Evolutionary conservation across 37 sponge, comb jelly and placozoan species (phyloP).

Genomic region (Geodia barretti): DNA sequence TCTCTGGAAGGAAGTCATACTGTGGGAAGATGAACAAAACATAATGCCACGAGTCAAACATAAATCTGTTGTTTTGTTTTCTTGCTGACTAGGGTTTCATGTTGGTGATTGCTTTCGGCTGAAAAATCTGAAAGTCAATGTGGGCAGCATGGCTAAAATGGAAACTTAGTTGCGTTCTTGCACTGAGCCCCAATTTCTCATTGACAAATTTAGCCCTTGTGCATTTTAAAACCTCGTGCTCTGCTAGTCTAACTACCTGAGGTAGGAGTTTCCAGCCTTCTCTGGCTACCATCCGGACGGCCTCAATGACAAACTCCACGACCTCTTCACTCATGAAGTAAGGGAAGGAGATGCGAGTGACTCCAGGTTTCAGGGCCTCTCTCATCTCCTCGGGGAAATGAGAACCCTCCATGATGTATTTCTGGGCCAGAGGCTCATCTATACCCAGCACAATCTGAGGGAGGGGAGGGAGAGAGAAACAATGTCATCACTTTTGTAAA

Average conservation of each 20-base stretch:
- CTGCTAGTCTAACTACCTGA: no score
- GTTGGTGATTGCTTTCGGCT: no score
- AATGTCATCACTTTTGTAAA: not conserved
- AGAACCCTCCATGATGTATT: constrained; percentile 53
- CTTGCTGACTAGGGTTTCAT: not conserved
- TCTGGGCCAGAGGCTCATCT: constrained; percentile 53
- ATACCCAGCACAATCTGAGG: constrained; percentile 77
- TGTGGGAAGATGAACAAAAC: no score
- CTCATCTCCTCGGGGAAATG: constrained; percentile 62
- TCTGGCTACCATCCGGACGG: constrained; percentile 83
- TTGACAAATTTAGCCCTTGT: no score
- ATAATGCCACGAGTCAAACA: no score
- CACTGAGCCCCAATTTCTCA: no score
- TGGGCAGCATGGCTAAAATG: no score
- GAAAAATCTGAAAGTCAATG: no score
- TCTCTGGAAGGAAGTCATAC: constrained; percentile 71
- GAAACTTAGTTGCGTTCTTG: no score
- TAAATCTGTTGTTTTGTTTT: not conserved
- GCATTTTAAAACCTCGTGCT: no score
- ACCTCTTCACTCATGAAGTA: constrained; percentile 80
- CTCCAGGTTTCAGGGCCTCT: constrained; percentile 80
- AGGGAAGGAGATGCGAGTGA: constrained; percentile 71
- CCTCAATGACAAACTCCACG: constrained; percentile 71
- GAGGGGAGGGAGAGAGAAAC: not conserved
- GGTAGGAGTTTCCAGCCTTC: constrained; percentile 93